These are phyloP conservation scores for Sphaeridia pumilis DNA, from an alignment of 2,888 invertebrate species.

Conservation along the genomic window DNA sequence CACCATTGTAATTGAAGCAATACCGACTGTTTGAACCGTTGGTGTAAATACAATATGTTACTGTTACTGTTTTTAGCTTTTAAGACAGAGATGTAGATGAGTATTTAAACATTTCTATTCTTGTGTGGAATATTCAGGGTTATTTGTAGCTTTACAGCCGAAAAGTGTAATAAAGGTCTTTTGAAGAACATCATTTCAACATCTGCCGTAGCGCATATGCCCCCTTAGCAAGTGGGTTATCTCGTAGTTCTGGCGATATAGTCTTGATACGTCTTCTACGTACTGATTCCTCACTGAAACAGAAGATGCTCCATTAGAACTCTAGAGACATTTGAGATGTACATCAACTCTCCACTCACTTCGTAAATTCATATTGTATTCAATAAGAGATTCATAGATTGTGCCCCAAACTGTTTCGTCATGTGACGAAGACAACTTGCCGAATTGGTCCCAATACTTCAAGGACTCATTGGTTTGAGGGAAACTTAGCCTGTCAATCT, in stretches of 20 bases:
- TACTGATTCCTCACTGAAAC: conserved; percentile 52
- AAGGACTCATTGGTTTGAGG: conserved; percentile 45
- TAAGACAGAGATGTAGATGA: too few relatives aligned
- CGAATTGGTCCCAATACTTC: conserved; percentile 57
- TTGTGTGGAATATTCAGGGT: too few relatives aligned
- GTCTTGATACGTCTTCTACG: conserved; percentile 51
- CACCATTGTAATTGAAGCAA: too few relatives aligned
- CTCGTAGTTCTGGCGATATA: conserved; percentile 57
- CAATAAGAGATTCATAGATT: conserved; percentile 50
- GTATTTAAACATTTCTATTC: too few relatives aligned
- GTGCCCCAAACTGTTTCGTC: conserved; percentile 61
- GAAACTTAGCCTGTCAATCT: conserved; percentile 22
- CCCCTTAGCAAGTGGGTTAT: conserved; percentile 52
- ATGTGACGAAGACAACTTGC: conserved; percentile 48
- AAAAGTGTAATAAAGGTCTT: too few relatives aligned
- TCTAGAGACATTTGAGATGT: background rate
- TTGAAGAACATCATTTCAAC: too few relatives aligned
- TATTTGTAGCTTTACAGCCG: too few relatives aligned
- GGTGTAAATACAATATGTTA: too few relatives aligned
- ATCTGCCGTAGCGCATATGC: too few relatives aligned
- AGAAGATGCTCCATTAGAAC: conserved; percentile 9
- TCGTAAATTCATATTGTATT: conserved; percentile 54
- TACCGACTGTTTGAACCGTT: too few relatives aligned
- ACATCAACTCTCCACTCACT: conserved; percentile 39
- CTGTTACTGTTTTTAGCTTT: too few relatives aligned